phyloP scores from a whole-genome alignment of 2,888 invertebrate genomes.

The Apotomis betuletana region DNA sequence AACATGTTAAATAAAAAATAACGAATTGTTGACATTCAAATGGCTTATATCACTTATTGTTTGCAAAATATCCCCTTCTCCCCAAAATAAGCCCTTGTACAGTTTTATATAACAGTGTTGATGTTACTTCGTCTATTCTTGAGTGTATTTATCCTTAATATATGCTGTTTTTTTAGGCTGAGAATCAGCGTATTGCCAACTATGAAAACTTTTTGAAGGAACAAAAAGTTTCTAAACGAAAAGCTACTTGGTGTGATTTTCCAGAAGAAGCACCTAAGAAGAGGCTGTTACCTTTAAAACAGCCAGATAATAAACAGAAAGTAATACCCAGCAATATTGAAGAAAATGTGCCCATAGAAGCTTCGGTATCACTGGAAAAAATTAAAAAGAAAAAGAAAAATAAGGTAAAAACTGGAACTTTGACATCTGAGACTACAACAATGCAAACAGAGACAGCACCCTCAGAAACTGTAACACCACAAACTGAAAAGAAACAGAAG shows the following conservation, averaged over 20 bases:
- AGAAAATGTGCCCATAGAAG: constrained; percentile 30
- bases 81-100: no score
- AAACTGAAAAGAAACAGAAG: constrained; percentile 45
- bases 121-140: not conserved
- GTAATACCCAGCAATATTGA: constrained; percentile 24
- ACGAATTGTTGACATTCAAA: no score
- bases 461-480: not conserved
- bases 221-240: constrained; percentile 71
- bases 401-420: constrained; percentile 12
- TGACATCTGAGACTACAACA: constrained; percentile 1
- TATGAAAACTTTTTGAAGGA: constrained; percentile 81
- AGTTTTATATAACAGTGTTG: no score
- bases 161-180: constrained; percentile 64
- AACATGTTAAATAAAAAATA: no score
- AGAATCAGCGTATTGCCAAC: constrained; percentile 76
- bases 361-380: constrained; percentile 31
- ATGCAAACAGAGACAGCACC: not conserved
- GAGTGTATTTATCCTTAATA: constrained; percentile 15
- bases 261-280: constrained; percentile 66
- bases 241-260: constrained; percentile 83
- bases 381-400: constrained; percentile 38
- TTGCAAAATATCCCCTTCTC: no score
- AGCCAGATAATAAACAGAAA: constrained; percentile 37
- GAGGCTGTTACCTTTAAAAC: constrained; percentile 42
- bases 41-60: no score